These are phyloP conservation scores for Cyprinella venusta DNA, from an alignment of 2,797 vertebrate species.

Conservation along the genomic window DNA sequence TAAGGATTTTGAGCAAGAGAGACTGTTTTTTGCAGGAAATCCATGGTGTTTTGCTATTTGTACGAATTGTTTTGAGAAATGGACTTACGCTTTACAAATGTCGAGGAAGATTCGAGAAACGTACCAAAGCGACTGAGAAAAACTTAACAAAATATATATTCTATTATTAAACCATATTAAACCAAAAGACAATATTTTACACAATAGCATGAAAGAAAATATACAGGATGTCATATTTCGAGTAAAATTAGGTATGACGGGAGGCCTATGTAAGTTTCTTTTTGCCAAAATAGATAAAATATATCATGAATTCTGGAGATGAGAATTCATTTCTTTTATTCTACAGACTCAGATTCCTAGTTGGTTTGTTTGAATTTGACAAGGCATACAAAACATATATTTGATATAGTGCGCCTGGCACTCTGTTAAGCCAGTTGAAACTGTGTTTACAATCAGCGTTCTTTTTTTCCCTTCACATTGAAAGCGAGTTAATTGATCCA, in stretches of 20 bases:
- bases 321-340: neutral
- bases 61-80: too few relatives aligned
- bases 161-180: too few relatives aligned
- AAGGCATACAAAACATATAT: constrained; percentile 36
- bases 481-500: constrained; percentile 59
- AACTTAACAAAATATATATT: too few relatives aligned
- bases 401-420: constrained; percentile 49
- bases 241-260: neutral
- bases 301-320: neutral
- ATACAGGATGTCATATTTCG: neutral
- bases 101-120: too few relatives aligned
- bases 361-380: constrained; percentile 11
- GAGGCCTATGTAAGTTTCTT: neutral
- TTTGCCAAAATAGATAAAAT: neutral
- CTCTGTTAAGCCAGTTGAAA: constrained; percentile 53
- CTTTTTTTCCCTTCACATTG: constrained; percentile 32
- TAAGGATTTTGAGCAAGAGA: too few relatives aligned
- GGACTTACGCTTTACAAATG: too few relatives aligned
- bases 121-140: too few relatives aligned
- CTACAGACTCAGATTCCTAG: neutral
- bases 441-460: constrained; percentile 47
- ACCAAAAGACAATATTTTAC: too few relatives aligned
- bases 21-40: too few relatives aligned
- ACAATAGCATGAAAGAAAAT: neutral
- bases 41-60: too few relatives aligned